These are phyloP conservation scores for Eufriesea mexicana DNA, from an alignment of 1,140 invertebrate genomes.

Conservation along the genomic window DNA sequence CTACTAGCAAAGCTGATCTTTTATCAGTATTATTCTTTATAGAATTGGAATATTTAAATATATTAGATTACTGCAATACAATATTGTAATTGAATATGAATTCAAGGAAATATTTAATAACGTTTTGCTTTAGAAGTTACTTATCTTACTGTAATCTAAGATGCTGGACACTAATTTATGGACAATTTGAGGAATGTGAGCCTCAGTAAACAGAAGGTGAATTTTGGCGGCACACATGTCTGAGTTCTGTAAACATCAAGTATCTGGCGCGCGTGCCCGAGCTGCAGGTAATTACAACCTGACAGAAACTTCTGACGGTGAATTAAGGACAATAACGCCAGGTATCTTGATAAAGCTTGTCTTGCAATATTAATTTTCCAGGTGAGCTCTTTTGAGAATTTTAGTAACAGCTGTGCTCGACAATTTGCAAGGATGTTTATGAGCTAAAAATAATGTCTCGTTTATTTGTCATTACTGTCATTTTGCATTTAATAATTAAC, in stretches of 20 bases:
- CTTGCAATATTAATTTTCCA: background rate
- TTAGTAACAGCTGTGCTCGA: conserved; percentile 4
- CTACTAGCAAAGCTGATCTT: no score
- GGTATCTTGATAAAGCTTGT: conserved; percentile 16
- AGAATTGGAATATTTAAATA: background rate
- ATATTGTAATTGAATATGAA: background rate
- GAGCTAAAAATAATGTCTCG: background rate
- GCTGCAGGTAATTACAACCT: conserved; percentile 60
- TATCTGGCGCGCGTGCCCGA: conserved; percentile 46
- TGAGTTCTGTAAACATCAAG: conserved; percentile 20
- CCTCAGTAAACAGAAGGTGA: background rate
- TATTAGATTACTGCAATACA: background rate
- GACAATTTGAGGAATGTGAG: background rate
- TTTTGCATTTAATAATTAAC: background rate
- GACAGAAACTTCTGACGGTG: conserved; percentile 55
- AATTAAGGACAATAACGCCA: conserved; percentile 59
- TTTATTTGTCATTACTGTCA: background rate
- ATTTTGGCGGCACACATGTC: conserved; percentile 13
- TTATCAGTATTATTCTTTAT: no score
- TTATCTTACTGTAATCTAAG: background rate
- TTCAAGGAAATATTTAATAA: no score
- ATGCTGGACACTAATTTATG: background rate
- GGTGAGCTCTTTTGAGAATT: background rate
- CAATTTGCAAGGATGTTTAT: background rate
- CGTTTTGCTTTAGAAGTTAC: background rate